Evolutionary conservation across 2,888 invertebrate species (phyloP), one percentile per base, ranked within the genome.

Genomic region (Eudemis profundana): DNA sequence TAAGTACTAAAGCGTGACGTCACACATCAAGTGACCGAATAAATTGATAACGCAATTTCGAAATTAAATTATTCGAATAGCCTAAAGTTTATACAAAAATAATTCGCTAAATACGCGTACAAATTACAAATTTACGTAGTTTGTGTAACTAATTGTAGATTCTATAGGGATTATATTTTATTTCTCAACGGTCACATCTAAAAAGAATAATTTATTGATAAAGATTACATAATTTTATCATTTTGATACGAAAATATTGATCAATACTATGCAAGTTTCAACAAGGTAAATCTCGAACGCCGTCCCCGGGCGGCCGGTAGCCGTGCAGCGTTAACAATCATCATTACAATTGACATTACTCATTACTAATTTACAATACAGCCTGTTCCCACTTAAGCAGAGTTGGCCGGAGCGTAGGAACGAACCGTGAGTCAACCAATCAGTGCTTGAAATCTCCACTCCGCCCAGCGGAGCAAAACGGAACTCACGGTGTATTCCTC

Each of bases 211-310:
- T 36, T 53, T 44, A 53, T 15, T n/a, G 21, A 42, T 44, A 44
- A 14, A 49, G 21, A 29, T n/a, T 21, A 47, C 19, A 42, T 29
- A 56, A 56, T 33, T 56, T 53, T 36, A 56, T 49, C 33, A 57
- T 14, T 51, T 23, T 44, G 50, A 51, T 64, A 64, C 36, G 64
- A 64, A 64, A 64, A 64, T 64, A 64, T 64, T 64, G 64, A 57
- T 64, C 44, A 44, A 57, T 36, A 57, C 36, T 64, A 57, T 49
- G 54, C 33, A 56, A 47, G 62, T 19, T 49, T 56, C 49, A 56
- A 57, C 63, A 63, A 47, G 38, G 15, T 56, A 44, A 51, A 36
- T 36, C n/a, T 36, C 19, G 17, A 12, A 19, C 17, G 15, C 17
- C 1, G 10, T 2, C 10, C 33, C 2, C 33, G 23, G 3, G 10